Base-by-base conservation (phyloP, 1,140 invertebrate genomes). In the Bradynema listronoti region DNA sequence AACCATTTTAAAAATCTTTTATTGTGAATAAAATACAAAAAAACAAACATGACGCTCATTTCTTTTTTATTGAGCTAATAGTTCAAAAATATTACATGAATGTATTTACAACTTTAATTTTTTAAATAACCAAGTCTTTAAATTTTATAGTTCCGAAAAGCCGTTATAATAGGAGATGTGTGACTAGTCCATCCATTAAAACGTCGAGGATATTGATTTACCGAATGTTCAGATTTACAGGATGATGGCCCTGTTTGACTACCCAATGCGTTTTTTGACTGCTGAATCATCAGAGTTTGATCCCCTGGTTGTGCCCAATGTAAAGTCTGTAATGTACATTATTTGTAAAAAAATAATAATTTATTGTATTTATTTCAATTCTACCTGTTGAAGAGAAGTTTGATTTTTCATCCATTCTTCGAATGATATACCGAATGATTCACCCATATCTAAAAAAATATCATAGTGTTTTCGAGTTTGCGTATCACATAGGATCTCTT, bases 121-220 rank as follows among this genome's bases (percentile, higher is more conserved):
- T n/a, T n/a, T n/a, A n/a, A n/a, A n/a, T n/a, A n/a, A n/a, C n/a
- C n/a, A n/a, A n/a, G n/a, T n/a, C n/a, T n/a, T 61, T 65, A 61
- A 61, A 61, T 61, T 36, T 63, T 24, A 52, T 61, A 61, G 58
- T 65, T 61, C 25, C 58, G 61, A 29, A 61, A 61, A 4, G 58
- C 58, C 24, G 45, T 65, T n/a, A 61, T 61, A 14, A 7, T 29
- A 9, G 58, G 16, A 9, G 62, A 66, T n/a, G 24, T 61, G 61
- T 61, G 58, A 24, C 58, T 22, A 7, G 58, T 39, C 62, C 62
- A 61, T 3, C 52, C 52, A 9, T 50, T 32, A 24, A 50, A 50
- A 30, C 47, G 16, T 19, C 47, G 16, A 5, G 47, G 47, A 50
- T 50, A 50, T 16, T 4, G 16, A n/a, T 29, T 14, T 5, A n/a